Percentiles rank a stretch among this genome's conserved stretches.
Evolutionary conservation across 30 jellyfish, hydroid and myxozoan genomes (phyloP).

Genomic region (Calvadosia cruxmelitensis): DNA sequence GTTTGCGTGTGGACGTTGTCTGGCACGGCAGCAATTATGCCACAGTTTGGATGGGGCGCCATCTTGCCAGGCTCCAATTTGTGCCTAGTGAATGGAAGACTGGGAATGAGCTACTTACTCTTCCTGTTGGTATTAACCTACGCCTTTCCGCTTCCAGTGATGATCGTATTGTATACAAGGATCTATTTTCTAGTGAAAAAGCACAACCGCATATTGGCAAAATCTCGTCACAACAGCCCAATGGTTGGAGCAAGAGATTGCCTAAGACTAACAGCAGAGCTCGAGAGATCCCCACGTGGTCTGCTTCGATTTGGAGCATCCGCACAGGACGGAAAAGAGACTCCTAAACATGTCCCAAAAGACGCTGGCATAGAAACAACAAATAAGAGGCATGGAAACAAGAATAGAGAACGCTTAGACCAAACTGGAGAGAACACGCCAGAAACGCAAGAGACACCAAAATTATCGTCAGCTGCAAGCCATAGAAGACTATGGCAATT

Average conservation of each 20-base stretch:
- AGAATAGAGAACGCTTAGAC: background rate
- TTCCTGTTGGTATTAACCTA: constrained; percentile 39
- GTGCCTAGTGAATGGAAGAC: constrained; percentile 72
- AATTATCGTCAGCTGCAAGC: background rate
- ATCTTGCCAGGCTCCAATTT: constrained; percentile 68
- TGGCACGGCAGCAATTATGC: constrained; percentile 33
- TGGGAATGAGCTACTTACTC: constrained; percentile 37
- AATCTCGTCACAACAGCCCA: background rate
- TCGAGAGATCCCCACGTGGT: background rate
- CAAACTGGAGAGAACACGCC: background rate
- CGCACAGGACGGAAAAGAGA: background rate
- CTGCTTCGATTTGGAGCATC: background rate
- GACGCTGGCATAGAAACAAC: background rate
- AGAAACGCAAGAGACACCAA: background rate
- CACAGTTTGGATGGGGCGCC: constrained; percentile 90
- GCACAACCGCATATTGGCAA: constrained; percentile 16
- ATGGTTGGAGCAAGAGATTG: background rate
- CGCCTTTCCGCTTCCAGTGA: constrained; percentile 40
- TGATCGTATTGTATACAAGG: constrained; percentile 39
- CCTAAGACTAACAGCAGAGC: background rate
- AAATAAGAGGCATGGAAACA: background rate
- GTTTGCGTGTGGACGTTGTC: constrained; percentile 66
- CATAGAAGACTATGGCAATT: background rate
- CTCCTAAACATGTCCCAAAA: background rate
- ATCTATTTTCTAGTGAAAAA: constrained; percentile 39